Evolutionary conservation across 2,888 invertebrate genomes (phyloP).

Genomic region (Drosophila atroscutellata): DNA sequence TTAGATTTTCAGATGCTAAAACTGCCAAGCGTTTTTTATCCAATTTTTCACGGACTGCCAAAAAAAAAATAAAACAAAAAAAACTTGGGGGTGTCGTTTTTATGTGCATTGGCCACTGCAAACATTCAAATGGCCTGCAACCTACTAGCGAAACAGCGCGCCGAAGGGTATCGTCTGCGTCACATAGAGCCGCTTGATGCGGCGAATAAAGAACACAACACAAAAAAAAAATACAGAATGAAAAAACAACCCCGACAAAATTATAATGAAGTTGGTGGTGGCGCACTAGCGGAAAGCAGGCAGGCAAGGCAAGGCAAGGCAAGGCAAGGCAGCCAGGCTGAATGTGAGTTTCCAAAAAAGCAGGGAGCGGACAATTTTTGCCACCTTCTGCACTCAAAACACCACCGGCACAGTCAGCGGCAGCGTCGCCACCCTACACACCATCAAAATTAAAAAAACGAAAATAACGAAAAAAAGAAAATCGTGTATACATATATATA

Average conservation of each 20-base stretch:
- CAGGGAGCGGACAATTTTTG: slow-evolving; percentile 62
- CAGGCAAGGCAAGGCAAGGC: slow-evolving; percentile 3
- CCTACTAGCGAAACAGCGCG: not conserved
- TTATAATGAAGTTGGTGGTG: slow-evolving; percentile 79
- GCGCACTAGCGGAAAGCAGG: slow-evolving; percentile 45
- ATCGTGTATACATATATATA: slow-evolving; percentile 59
- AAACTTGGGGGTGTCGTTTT: slow-evolving; percentile 69
- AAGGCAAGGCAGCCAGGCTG: slow-evolving; percentile 27
- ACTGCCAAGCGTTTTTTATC: slow-evolving; percentile 75
- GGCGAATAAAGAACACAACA: slow-evolving; percentile 26
- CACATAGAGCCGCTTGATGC: slow-evolving; percentile 9
- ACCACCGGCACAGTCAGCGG: slow-evolving; percentile 49
- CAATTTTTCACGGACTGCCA: slow-evolving; percentile 72
- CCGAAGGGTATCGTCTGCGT: slow-evolving; percentile 49
- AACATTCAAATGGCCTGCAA: slow-evolving; percentile 31
- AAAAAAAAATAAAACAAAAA: slow-evolving; percentile 44
- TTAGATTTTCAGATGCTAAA: slow-evolving; percentile 77
- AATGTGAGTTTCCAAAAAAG: slow-evolving; percentile 56
- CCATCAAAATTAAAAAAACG: slow-evolving; percentile 61
- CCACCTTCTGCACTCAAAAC: slow-evolving; percentile 66
- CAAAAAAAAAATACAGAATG: slow-evolving; percentile 56
- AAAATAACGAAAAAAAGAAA: slow-evolving; percentile 4
- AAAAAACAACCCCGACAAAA: slow-evolving; percentile 79
- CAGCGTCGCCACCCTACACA: slow-evolving; percentile 57
- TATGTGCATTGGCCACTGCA: slow-evolving; percentile 19